phyloP scores from a whole-genome alignment of 2,113 vertebrate genomes.

The Xyliphius kryptos region DNA sequence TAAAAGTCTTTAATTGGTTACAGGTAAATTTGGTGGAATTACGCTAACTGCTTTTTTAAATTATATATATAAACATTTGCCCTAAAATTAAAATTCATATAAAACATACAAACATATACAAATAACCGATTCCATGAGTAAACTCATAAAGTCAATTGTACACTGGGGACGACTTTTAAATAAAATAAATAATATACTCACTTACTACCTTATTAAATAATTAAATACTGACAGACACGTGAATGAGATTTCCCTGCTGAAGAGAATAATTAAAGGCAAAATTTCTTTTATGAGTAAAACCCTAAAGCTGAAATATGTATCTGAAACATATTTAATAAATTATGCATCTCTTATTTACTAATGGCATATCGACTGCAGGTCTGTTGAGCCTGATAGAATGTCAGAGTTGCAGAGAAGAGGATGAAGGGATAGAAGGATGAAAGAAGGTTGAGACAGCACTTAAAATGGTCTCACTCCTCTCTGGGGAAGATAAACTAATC shows the following conservation, averaged over 20 bases:
- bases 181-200: too few species aligned
- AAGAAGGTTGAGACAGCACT: conserved; percentile 35
- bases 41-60: too few species aligned
- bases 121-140: too few species aligned
- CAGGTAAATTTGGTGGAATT: too few species aligned
- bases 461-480: conserved; percentile 44
- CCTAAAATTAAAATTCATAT: too few species aligned
- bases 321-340: conserved; percentile 85
- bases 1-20: too few species aligned
- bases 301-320: conserved; percentile 84
- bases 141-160: too few species aligned
- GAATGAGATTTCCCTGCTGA: conserved; percentile 69
- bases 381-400: conserved; percentile 73
- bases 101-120: too few species aligned
- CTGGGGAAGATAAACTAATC: conserved; percentile 27
- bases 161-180: too few species aligned
- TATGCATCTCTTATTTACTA: conserved; percentile 86
- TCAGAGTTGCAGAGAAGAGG: conserved; percentile 55
- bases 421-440: conserved; percentile 37
- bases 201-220: too few species aligned
- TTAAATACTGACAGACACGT: conserved; percentile 73
- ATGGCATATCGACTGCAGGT: conserved; percentile 84
- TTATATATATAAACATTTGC: too few species aligned
- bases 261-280: conserved; percentile 80
- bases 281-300: conserved; percentile 71